Evolutionary conservation across 2,113 vertebrate genomes (phyloP), one percentile per base, ranked within the genome.

Genomic region (Picathartes gymnocephalus): DNA sequence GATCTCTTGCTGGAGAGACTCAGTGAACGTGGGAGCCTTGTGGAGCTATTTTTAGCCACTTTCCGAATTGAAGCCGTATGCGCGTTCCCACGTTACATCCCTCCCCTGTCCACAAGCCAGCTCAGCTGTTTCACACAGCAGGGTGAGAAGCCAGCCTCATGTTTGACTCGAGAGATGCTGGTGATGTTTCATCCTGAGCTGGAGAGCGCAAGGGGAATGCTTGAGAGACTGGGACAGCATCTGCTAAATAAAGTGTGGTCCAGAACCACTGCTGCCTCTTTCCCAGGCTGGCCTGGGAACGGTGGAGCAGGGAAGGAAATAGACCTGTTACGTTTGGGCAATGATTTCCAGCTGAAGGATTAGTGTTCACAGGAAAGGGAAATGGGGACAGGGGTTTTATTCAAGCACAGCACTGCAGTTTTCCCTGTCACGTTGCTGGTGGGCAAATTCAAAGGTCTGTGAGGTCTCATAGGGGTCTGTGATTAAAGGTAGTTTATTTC

Each of bases 1-100:
- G 60, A 40, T 95, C 51, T 78, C 35, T 86, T 71, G 76, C 90
- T 0, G 27, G 60, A 86, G 85, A 80, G 93, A 35, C 74, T 73
- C 58, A 47, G 78, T 9, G 50, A 91, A 77, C 6, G 57, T 77
- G 81, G 92, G 89, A 96, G 90, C 90, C 79, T 79, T 10, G 11
- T 77, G 76, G 47, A 66, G 85, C 76, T 97, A 95, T 97, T 95
- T 96, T 94, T 95, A 96, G 90, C 44, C 8, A 2, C 68, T 56
- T 78, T 56, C 42, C 85, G 69, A 96, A 96, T 92, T 66, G 80
- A 90, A 95, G 86, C 95, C 69, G 30, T 89, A 68, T 92, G 94
- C 1, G 12, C 7, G 23, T 95, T 95, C 94, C 95, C 91, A 86
- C 73, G 10, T 92, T 78, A 47, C 81, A 35, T 28, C 91, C 79